A percentile compares a stretch with the other conserved stretches of the same genome.
Conservation (phyloP, 2,113 vertebrate genomes). For the Scomber colias region DNA sequence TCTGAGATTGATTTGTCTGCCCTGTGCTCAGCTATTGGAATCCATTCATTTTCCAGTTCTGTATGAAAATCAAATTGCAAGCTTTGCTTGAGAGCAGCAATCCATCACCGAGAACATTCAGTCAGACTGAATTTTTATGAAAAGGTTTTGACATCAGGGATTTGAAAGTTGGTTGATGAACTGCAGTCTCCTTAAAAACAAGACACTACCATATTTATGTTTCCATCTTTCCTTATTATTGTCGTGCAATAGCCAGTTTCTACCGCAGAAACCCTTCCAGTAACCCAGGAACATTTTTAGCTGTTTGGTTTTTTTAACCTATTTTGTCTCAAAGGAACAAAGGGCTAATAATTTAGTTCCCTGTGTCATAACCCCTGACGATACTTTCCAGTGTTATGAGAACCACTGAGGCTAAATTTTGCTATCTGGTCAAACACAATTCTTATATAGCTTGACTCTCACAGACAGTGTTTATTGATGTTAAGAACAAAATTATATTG, state of each 20-base stretch:
- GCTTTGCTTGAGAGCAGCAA: neutral
- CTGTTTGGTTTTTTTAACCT: too few relatives aligned
- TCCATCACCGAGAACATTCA: conserved; percentile 23
- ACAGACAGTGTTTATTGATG: too few relatives aligned
- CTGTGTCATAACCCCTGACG: neutral
- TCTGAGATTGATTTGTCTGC: conserved; percentile 7
- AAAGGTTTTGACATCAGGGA: neutral
- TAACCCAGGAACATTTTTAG: neutral
- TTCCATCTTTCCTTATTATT: neutral
- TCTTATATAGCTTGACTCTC: neutral
- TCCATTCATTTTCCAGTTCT: neutral
- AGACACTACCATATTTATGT: neutral
- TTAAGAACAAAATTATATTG: too few relatives aligned
- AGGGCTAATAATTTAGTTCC: neutral
- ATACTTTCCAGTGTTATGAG: neutral
- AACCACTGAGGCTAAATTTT: neutral
- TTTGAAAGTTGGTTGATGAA: neutral
- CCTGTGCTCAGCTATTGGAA: neutral
- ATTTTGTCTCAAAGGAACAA: neutral
- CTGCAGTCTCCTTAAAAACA: neutral
- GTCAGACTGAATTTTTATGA: neutral
- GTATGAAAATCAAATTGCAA: conserved; percentile 13
- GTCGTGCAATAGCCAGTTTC: neutral
- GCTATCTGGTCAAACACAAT: neutral
- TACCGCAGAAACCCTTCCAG: neutral